phyloP scores from a whole-genome alignment of 2,113 vertebrate species.

The Salvelinus namaycush region DNA sequence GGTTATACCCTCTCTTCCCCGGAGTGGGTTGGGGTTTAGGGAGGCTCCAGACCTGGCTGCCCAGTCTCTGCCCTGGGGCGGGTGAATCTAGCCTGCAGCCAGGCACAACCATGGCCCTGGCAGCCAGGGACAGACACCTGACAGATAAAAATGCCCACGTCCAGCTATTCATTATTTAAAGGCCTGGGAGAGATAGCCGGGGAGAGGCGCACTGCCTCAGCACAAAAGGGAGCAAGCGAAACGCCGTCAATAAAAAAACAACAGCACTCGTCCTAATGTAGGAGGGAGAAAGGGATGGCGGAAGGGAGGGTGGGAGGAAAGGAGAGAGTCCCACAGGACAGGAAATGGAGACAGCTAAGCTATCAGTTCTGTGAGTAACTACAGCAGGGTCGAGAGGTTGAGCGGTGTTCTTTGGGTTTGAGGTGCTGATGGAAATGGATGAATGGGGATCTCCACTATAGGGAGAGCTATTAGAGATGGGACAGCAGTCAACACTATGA shows the following conservation, averaged over 20 bases:
- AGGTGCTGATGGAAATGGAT: neutral
- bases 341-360: neutral
- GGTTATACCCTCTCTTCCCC: too few relatives aligned
- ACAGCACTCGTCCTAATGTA: neutral
- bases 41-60: neutral
- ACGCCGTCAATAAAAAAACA: neutral
- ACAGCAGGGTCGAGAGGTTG: neutral
- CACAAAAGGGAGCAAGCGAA: neutral
- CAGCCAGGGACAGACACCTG: slow-evolving; percentile 11
- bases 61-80: neutral
- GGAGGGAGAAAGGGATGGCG: neutral
- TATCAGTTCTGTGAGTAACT: neutral
- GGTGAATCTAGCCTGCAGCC: slow-evolving; percentile 28
- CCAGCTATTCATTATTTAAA: slow-evolving; percentile 25
- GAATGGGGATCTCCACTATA: neutral
- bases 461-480: too few relatives aligned
- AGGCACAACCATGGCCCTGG: slow-evolving; percentile 10
- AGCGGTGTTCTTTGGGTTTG: neutral
- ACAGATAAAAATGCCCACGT: slow-evolving; percentile 11
- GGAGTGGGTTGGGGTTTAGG: neutral
- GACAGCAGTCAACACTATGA: too few relatives aligned
- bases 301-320: neutral
- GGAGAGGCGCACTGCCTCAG: neutral
- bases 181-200: neutral
- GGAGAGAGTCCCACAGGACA: neutral